phyloP scores from a whole-genome alignment of 2,888 invertebrate genomes.

The Notodonta ziczac region DNA sequence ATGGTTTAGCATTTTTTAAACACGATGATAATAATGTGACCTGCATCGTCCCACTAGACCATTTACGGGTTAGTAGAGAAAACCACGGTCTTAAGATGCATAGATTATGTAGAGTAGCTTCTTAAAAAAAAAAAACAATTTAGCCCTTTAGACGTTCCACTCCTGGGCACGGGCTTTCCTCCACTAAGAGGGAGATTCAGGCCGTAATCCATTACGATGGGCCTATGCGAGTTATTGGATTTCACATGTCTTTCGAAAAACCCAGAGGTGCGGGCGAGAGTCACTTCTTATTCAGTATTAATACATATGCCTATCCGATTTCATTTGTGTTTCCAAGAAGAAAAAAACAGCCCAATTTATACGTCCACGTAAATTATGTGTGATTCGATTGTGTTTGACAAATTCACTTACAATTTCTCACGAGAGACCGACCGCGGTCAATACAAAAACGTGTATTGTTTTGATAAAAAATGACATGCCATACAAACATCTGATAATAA shows the following conservation, averaged over 20 bases:
- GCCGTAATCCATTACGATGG: no score
- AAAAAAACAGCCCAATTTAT: conserved; percentile 50
- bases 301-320: not conserved
- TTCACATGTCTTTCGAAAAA: no score
- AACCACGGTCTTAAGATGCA: not conserved
- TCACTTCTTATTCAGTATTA: not conserved
- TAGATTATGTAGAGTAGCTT: no score
- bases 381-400: conserved; percentile 65
- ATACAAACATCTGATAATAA: conserved; percentile 80
- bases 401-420: conserved; percentile 59
- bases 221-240: no score
- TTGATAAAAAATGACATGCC: conserved; percentile 84
- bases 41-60: no score
- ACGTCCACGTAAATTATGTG: conserved; percentile 65
- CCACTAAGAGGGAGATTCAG: no score
- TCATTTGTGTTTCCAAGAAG: conserved; percentile 13
- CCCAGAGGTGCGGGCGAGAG: no score
- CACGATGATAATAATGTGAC: not conserved
- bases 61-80: not conserved
- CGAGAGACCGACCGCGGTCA: conserved; percentile 56
- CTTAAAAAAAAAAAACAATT: no score
- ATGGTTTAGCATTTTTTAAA: not conserved
- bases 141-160: no score
- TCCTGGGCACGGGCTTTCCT: no score
- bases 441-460: conserved; percentile 77